A percentile compares a stretch with the other conserved stretches of the same genome.
These are phyloP conservation scores for Zosterops japonicus DNA, from an alignment of 2,113 vertebrate species.

Conservation along the genomic window DNA sequence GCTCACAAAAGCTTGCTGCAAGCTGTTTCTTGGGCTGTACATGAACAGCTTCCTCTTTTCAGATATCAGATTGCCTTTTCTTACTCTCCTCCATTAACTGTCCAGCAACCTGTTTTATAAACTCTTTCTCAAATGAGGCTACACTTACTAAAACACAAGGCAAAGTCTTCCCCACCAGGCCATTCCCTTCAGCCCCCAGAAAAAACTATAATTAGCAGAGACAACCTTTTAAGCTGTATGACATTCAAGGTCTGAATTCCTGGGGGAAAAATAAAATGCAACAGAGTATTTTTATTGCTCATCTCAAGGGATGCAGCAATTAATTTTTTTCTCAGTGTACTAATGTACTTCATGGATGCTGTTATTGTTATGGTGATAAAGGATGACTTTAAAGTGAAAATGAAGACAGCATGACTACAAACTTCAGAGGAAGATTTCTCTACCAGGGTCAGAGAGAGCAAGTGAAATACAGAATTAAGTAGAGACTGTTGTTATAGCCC, in stretches of 20 bases:
- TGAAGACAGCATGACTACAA: not conserved
- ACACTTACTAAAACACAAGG: not conserved
- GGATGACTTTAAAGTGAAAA: conserved; percentile 24
- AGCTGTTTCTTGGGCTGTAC: not conserved
- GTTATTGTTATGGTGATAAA: not conserved
- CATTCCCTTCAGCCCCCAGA: not conserved
- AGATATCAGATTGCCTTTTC: not conserved
- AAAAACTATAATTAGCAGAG: not conserved
- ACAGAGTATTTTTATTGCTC: not conserved
- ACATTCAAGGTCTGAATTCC: not conserved
- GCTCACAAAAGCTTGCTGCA: not conserved
- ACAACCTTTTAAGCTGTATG: not conserved
- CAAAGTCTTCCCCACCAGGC: not conserved
- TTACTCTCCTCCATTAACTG: not conserved
- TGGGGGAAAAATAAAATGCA: not conserved
- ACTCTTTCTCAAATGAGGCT: not conserved
- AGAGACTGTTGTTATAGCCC: not conserved
- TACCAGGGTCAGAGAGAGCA: not conserved
- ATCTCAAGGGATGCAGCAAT: not conserved
- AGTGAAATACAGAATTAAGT: not conserved
- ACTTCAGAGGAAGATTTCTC: conserved; percentile 38
- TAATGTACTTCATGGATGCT: not conserved
- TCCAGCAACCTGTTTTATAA: not conserved
- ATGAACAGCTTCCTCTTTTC: not conserved
- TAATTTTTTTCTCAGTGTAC: not conserved